Base-by-base conservation (phyloP, 2,113 vertebrate genomes). In the Aepyceros melampus region DNA sequence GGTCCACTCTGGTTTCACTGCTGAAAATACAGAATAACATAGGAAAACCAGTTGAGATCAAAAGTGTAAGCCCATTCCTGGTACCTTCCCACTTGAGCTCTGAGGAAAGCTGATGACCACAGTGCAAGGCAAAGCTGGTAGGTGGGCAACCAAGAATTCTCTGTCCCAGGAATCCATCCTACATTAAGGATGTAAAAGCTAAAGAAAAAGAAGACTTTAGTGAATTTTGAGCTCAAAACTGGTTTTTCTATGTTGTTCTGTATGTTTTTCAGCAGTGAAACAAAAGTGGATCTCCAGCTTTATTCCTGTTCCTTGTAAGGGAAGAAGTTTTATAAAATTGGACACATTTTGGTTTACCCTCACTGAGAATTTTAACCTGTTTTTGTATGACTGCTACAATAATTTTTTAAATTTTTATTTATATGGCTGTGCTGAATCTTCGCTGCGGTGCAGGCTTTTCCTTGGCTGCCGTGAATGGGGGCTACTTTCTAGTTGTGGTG, bases 301-400 rank as follows among this genome's bases (percentile, higher is more conserved):
- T 67, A 47, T 83, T 33, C 23, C 25, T 12, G 27, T 82, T 89
- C 47, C 49, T 67, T 56, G 29, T 51, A 67, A 55, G 29, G 36
- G 31, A 55, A 88, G 40, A 56, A 17, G 7, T 60, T 82, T 89
- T 82, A 31, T 71, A 71, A 17, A 71, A 56, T 4, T 56, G 76
- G 49, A 36, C 76, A 91, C 60, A 55, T 97, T 91, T 93, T 93
- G 90, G 95, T 95, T 86, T 17, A 71, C 27, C 93, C 78, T 94
- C 62, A 87, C 62, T 31, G 45, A 93, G 78, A 89, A 97, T 93
- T 98, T 99, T 98, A 98, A 98, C 96, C 97, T 94, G 97, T 95
- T 98, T 98, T 98, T 97, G 93, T 98, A 98, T 87, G 86, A 94
- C 58, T 3, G 58, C 96, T 40, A 43, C 47, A 89, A 93, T 45